Percentiles rank a stretch among this genome's conserved stretches.
Evolutionary conservation across 2,113 vertebrate species (phyloP).

Genomic region (Eretmochelys imbricata): DNA sequence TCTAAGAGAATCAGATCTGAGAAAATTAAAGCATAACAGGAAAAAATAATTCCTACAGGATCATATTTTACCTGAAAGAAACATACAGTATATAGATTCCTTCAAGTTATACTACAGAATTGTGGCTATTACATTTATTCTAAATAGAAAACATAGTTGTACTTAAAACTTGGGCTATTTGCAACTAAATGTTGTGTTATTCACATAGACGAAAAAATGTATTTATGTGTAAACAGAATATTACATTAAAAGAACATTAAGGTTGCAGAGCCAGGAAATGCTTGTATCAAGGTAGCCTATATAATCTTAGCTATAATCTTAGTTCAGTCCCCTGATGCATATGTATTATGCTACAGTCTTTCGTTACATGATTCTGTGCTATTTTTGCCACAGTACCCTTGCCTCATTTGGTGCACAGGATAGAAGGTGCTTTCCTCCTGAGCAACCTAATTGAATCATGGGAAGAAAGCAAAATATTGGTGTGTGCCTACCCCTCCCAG

Average conservation of each 20-base stretch:
- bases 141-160: not conserved
- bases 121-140: not conserved
- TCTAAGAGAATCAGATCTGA: not conserved
- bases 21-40: not conserved
- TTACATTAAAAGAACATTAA: not conserved
- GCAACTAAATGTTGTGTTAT: not conserved
- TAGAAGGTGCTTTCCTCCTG: not conserved
- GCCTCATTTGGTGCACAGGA: not conserved
- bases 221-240: not conserved
- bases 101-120: not conserved
- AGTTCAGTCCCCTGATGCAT: not conserved
- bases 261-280: not conserved
- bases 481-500: too few species aligned
- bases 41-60: not conserved
- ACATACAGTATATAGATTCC: not conserved
- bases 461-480: not conserved
- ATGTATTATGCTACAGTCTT: not conserved
- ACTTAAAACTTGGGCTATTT: not conserved
- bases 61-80: not conserved
- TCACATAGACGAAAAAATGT: rapidly evolving
- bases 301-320: not conserved
- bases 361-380: not conserved
- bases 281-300: not conserved
- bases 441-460: not conserved
- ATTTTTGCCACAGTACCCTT: not conserved